Conservation (phyloP, 2,888 invertebrate genomes). For the Saturnia pavonia region DNA sequence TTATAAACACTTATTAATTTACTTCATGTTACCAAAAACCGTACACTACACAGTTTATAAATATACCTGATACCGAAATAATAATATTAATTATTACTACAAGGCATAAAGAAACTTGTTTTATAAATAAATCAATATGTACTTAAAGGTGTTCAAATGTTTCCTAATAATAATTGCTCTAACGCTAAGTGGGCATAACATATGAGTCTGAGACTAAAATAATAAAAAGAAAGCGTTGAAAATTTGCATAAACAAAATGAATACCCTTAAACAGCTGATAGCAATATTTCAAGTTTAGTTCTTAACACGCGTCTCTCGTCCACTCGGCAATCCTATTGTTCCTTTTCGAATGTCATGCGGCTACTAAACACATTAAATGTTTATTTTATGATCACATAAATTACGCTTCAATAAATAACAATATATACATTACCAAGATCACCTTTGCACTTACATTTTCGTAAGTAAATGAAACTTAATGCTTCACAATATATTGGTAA, state of each 20-base stretch:
- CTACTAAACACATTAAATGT: constrained; percentile 61
- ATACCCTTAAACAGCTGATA: constrained; percentile 45
- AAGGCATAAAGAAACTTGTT: background rate
- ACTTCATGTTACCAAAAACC: too few species aligned
- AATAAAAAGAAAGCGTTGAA: constrained; percentile 22
- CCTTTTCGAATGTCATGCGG: constrained; percentile 56
- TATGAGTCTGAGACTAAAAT: constrained; percentile 17
- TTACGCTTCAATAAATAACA: constrained; percentile 10
- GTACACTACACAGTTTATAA: too few species aligned
- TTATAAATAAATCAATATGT: background rate
- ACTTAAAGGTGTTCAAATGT: background rate
- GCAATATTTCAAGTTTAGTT: constrained; percentile 49
- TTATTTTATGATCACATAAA: constrained; percentile 53
- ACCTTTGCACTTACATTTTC: background rate
- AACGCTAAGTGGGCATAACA: constrained; percentile 14
- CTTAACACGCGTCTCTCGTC: constrained; percentile 45
- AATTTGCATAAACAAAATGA: constrained; percentile 26
- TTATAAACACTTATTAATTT: too few species aligned
- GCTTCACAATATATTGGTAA: background rate
- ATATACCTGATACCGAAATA: too few species aligned
- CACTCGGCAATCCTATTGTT: constrained; percentile 58
- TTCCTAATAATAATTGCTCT: background rate
- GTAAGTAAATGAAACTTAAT: background rate
- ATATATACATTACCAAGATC: background rate
- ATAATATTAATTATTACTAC: background rate